Evolutionary conservation across 2,888 invertebrate genomes (phyloP).

Genomic region (Drosophila kuntzei): DNA sequence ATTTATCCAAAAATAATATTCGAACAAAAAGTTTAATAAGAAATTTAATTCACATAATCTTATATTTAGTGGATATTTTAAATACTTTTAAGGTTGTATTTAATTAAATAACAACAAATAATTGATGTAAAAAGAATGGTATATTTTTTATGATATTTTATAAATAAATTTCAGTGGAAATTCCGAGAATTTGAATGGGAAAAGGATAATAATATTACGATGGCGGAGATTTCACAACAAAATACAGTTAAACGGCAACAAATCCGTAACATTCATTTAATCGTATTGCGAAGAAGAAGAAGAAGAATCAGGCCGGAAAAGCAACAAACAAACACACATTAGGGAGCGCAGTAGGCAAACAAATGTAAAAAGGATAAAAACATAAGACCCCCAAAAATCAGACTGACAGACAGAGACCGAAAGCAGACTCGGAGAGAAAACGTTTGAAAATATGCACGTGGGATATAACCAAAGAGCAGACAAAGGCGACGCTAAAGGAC

Average conservation of each 20-base stretch:
- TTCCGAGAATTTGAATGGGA: background rate
- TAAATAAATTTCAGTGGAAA: background rate
- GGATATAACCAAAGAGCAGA: slow-evolving; percentile 29
- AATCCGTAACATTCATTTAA: slow-evolving; percentile 69
- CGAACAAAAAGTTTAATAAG: background rate
- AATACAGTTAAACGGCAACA: slow-evolving; percentile 57
- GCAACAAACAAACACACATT: slow-evolving; percentile 47
- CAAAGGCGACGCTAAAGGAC: slow-evolving; percentile 33
- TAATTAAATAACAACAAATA: background rate
- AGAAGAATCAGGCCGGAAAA: slow-evolving; percentile 18
- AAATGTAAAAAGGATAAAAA: slow-evolving; percentile 66
- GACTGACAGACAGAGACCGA: slow-evolving; percentile 7
- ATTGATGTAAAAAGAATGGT: background rate
- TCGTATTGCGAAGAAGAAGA: slow-evolving; percentile 32
- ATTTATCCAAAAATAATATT: background rate
- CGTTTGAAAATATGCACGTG: slow-evolving; percentile 31
- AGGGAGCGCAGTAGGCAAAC: slow-evolving; percentile 43
- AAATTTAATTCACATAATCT: too few relatives aligned
- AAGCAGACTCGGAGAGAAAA: background rate
- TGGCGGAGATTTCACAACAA: slow-evolving; percentile 3
- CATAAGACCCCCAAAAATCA: slow-evolving; percentile 39
- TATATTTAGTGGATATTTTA: too few relatives aligned
- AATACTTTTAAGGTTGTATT: too few relatives aligned
- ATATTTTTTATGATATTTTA: background rate
- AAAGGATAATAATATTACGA: background rate